These are phyloP conservation scores for Ictalurus punctatus DNA, from an alignment of 2,113 vertebrate genomes.

Conservation along the genomic window DNA sequence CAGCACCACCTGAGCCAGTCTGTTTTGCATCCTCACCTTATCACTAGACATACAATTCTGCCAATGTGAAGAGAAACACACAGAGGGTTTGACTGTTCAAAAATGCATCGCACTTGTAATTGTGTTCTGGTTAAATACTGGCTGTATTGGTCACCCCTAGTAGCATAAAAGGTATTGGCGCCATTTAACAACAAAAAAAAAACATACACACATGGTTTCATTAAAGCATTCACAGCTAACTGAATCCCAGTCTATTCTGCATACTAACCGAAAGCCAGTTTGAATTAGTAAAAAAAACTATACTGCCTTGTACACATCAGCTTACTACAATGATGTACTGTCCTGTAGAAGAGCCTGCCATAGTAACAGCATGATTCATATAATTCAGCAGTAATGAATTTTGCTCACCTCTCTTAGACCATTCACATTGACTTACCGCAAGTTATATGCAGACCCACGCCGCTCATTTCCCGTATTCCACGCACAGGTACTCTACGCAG, in stretches of 20 bases:
- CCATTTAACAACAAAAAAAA: background rate
- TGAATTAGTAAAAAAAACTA: background rate
- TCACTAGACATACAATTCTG: constrained; percentile 33
- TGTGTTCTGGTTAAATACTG: constrained; percentile 35
- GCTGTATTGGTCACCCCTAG: constrained; percentile 23
- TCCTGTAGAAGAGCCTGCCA: background rate
- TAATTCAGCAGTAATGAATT: constrained; percentile 9
- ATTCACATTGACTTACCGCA: constrained; percentile 23
- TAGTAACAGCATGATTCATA: constrained; percentile 10
- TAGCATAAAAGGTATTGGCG: constrained; percentile 8
- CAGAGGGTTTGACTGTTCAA: constrained; percentile 15
- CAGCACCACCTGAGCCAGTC: constrained; percentile 36
- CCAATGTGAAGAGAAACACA: constrained; percentile 6
- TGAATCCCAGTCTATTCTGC: background rate
- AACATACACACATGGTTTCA: background rate
- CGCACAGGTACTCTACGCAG: background rate
- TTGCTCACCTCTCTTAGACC: constrained; percentile 46
- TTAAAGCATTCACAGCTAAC: background rate
- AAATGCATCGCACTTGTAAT: constrained; percentile 38
- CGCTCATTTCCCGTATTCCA: constrained; percentile 21
- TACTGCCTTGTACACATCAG: background rate
- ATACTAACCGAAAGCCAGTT: background rate
- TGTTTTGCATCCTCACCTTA: constrained; percentile 60
- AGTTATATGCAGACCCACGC: constrained; percentile 1
- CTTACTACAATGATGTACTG: background rate